Base-by-base conservation (phyloP, 2,888 invertebrate genomes). In the Monopis laevigella region DNA sequence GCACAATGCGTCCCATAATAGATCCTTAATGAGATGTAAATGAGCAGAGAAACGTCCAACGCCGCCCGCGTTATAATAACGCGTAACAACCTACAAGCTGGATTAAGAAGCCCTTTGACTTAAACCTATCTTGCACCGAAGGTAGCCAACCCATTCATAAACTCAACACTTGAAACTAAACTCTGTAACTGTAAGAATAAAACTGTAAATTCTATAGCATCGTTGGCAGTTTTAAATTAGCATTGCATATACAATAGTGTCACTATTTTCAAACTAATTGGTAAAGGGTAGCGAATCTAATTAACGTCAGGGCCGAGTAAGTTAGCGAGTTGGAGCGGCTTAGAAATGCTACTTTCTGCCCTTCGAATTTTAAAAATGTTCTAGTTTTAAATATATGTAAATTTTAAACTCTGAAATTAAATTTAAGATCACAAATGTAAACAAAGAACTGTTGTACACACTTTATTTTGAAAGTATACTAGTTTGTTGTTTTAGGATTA, bases 51-150 rank as follows among this genome's bases (percentile, higher is more conserved):
- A 73, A 72, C 70, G 73, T 67, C 68, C 70, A 62, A 62, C 72
- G 68, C 65, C 59, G 62, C 55, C 62, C 69, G 73, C 67, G 77
- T 81, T 81, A 81, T 81, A 77, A 81, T 81, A 81, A 80, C 75
- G 72, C 80, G 75, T 80, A 80, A 80, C 81, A 74, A 78, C 80
- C 77, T 77, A 78, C 77, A 77, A 80, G 75, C 66, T 65, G 81
- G 81, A 81, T 82, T 82, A 81, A 77, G 82, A 82, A 82, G 73
- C 80, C 82, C 69, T 74, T 77, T 73, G 77, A 77, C 75, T 78
- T 73, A 72, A 71, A 71, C 70, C 72, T 72, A 61, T 59, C 54
- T 62, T 62, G 61, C 58, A 59, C 55, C 59, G 62, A 61, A 65
- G 65, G 59, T 66, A 55, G 56, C 62, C 71, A 54, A 62, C 62